Base-by-base conservation (phyloP, 2,113 vertebrate genomes). In the Cettia cetti region DNA sequence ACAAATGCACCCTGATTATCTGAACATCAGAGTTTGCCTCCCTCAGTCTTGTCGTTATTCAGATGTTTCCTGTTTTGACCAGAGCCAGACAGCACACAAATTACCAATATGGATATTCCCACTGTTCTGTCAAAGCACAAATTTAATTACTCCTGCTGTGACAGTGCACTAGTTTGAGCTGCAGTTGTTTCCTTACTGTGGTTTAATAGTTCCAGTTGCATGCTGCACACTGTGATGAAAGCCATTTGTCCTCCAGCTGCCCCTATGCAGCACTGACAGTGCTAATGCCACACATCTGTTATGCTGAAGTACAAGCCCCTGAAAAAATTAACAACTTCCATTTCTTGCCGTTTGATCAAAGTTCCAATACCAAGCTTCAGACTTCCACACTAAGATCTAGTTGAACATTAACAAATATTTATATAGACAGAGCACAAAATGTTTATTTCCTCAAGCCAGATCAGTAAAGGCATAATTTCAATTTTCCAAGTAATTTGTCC, bases 1-100 rank as follows among this genome's bases (percentile, higher is more conserved):
- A 65, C 42, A 74, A 60, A 52, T 0, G 1, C 23, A 53, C 5
- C 11, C 6, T 1, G 17, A 54, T 40, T 65, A 35, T 37, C 15
- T 33, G 11, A 63, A 1, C 16, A 52, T 13, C 45, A 19, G 17
- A 6, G 69, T 47, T 64, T 52, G 35, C 37, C 54, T 93, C 37
- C 10, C 39, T 19, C 33, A 44, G 3, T 13, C 20, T 16, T 47
- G 17, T 13, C 1, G 0, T 33, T 57, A 50, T 28, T 60, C 44
- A 44, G 57, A 23, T 24, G 0, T 45, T 53, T 50, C 35, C 59
- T 11, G 8, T 44, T 77, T 69, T 42, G 56, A 72, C 59, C n/a
- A 14, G 28, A 39, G n/a, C 26, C 47, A 84, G 64, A 37, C 4
- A 4, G 14, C 18, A 45, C 53, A 72, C 20, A 13, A 53, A 44